Base-by-base conservation (phyloP, 2,888 invertebrate species). In the Eilema caniola region DNA sequence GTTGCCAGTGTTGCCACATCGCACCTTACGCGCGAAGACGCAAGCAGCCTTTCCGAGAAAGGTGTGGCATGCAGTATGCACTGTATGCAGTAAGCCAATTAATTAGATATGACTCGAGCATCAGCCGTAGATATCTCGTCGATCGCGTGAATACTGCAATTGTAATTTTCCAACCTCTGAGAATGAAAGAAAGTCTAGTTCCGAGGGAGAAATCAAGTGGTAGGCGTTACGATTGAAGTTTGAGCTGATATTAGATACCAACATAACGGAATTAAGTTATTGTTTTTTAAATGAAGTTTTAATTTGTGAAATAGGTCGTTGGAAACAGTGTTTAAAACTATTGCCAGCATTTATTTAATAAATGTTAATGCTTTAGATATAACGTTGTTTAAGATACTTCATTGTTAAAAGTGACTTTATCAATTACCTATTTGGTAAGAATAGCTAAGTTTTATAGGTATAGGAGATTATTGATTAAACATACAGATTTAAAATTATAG, bases 31-130 rank as follows among this genome's bases (percentile, higher is more conserved):
- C 65, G 37, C 37, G 66, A 25, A 33, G 24, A n/a, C 53, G 8
- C 53, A 8, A 53, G 53, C 47, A 25, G 11, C 25, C 76, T 72
- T 73, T 41, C 62, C 78, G 66, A 67, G 62, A 67, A 60, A 67
- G 67, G 73, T 70, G 73, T 81, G 72, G 76, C 78, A 79, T 80
- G 81, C 66, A 37, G 70, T 74, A 68, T 80, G 81, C 66, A 37
- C 66, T 31, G 70, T 74, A 68, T 80, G 81, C 66, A 37, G 70
- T 74, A 68, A 65, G 74, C 70, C 78, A 84, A 84, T 84, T 84
- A 83, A 84, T 83, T 77, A 80, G 70, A 63, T 72, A 79, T 77
- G 74, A 75, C 79, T 81, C 74, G 66, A 65, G 70, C 74, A 74
- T 76, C 73, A 71, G 67, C 71, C 70, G 72, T 70, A 74, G 70